Evolutionary conservation across 2,888 invertebrate genomes (phyloP), one percentile per base, ranked within the genome.

Genomic region (Drosophila sordidapex): DNA sequence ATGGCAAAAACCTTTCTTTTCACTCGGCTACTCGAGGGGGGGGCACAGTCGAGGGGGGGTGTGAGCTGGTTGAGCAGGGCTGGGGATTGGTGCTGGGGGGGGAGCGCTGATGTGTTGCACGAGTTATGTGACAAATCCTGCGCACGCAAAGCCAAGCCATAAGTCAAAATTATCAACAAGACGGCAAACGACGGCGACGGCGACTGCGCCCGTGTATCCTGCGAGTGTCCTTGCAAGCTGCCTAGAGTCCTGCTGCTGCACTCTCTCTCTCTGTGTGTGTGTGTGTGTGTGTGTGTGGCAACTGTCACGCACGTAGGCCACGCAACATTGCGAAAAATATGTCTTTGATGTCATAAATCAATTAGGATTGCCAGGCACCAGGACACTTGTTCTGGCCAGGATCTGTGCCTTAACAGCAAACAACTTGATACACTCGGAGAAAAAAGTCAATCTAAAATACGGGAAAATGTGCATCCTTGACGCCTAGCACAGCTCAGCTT

Each of bases 91-190:
- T 25, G 25, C 25, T 3, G 31, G 62, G n/a, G 43, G 33, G 43
- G 38, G 53, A 53, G 11, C 4, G 36, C 11, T n/a, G 40, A 29
- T 27, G 57, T 57, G 40, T 29, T 31, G 61, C 66, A 81, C 74
- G 83, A 86, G 85, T 89, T 86, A 86, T 86, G 85, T 85, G 85
- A 80, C 88, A 86, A 87, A 88, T 88, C 83, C 83, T 79, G 86
- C 72, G 79, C 90, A 82, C 77, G 72, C 87, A 79, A 74, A 70
- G 69, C 77, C 82, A 67, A 76, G 86, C 85, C 92, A 91, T 91
- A 92, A 92, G 92, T 91, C 91, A 91, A 91, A 91, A 91, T 91
- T 91, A 91, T 91, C 91, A 92, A 91, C 91, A 92, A 91, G 90
- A 81, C 79, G 75, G 82, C 80, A 74, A 79, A 79, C 80, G 81